Evolutionary conservation across 2,797 vertebrate genomes (phyloP).

Genomic region (Dromococcyx pavoninus): DNA sequence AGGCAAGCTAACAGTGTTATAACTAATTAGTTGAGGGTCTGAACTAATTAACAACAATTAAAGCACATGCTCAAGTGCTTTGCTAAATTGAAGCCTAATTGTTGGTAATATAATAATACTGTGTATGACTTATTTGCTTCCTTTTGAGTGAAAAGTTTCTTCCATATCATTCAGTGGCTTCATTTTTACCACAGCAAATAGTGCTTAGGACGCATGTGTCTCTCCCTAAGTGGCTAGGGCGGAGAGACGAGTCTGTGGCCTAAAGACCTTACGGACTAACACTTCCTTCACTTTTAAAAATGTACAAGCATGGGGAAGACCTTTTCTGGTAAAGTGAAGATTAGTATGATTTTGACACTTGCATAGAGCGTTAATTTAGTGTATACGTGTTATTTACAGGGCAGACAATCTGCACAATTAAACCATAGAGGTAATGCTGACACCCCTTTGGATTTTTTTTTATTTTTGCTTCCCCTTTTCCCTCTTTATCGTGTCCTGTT

Average conservation of each 20-base stretch:
- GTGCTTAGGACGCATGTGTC: accelerated
- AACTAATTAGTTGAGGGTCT: neutral
- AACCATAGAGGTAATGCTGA: neutral
- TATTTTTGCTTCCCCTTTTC: neutral
- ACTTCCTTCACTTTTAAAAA: neutral
- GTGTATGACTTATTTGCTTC: neutral
- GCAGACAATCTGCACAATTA: neutral
- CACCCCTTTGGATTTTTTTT: neutral
- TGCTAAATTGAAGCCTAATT: neutral
- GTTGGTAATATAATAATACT: neutral
- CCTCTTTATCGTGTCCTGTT: neutral
- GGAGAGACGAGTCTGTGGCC: neutral
- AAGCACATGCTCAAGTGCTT: neutral
- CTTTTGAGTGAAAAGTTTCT: neutral
- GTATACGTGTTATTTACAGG: neutral
- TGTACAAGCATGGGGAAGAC: neutral
- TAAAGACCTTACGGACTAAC: neutral
- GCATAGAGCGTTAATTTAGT: neutral
- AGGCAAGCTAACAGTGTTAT: neutral
- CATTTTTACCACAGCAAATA: neutral
- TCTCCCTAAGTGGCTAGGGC: neutral
- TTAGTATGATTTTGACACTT: neutral
- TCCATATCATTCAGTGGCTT: neutral
- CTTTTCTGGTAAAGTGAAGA: neutral
- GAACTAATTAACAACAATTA: neutral